Evolutionary conservation across 2,888 invertebrate genomes (phyloP), one percentile per base, ranked within the genome.

Genomic region (Plagodis dolabraria): DNA sequence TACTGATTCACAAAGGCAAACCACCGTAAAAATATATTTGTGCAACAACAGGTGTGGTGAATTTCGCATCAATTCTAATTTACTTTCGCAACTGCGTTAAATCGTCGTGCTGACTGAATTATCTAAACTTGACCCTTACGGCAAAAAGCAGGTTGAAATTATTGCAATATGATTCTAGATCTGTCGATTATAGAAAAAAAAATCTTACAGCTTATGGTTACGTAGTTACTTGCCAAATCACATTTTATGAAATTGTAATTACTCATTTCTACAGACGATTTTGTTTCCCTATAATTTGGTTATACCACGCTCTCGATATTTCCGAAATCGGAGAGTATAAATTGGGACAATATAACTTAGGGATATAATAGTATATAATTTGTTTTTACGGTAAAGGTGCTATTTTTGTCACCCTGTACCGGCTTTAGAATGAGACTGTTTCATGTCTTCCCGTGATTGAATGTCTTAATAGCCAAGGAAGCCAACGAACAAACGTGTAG

Each of bases 61-160:
- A 53, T 50, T 42, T 46, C 10, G 50, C 10, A 47, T 47, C 47
- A 43, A 6, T 10, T 12, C 8, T 48, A 53, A 56, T 56, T 53
- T 53, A 42, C 35, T 67, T 60, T 60, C 57, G 58, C 53, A 65
- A 68, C 54, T 11, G 60, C 58, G 60, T 62, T 46, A 65, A 65
- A 68, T 65, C 12, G 52, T 47, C 62, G 63, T 53, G 63, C 55
- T 53, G 44, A 49, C 44, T 60, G 10, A 57, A 63, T 63, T 59
- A 55, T 34, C 55, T 53, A 49, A 40, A 57, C 53, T 62, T 65
- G 62, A 63, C 65, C 65, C 52, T 22, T 8, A 54, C 42, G 8
- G 34, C 40, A 56, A 57, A 63, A 55, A 64, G 47, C 58, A 59
- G 53, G 56, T 62, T 48, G 59, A 40, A 2, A 7, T 12, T 12